Percentiles rank a stretch among this genome's conserved stretches.
phyloP scores from a whole-genome alignment of 2,888 invertebrate genomes.

The Carabus problematicus region DNA sequence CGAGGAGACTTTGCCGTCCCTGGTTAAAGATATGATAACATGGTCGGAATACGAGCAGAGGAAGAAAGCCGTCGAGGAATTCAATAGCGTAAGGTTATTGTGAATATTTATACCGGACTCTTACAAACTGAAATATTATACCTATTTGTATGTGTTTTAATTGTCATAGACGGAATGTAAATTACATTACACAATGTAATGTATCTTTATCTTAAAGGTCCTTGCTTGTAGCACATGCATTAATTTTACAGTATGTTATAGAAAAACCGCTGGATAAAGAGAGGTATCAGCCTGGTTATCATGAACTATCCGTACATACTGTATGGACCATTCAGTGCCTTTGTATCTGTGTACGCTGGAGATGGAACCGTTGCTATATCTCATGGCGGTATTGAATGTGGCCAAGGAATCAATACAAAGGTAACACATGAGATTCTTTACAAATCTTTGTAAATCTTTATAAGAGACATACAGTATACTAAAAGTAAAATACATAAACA shows the following conservation, averaged over 20 bases:
- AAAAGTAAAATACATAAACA: no score
- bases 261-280: constrained; percentile 83
- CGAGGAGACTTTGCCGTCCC: constrained; percentile 9
- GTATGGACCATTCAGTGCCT: constrained; percentile 64
- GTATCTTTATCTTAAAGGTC: no score
- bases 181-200: no score
- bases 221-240: no score
- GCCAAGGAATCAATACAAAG: constrained; percentile 86
- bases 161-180: no score
- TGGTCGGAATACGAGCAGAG: constrained; percentile 62
- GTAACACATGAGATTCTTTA: constrained; percentile 55
- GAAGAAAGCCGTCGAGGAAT: constrained; percentile 61
- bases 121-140: no score
- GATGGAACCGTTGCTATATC: constrained; percentile 76
- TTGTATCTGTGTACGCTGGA: constrained; percentile 72
- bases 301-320: constrained; percentile 70
- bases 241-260: constrained; percentile 49
- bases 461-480: no score
- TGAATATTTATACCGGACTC: no score
- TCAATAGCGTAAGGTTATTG: constrained; percentile 59
- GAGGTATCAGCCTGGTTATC: constrained; percentile 71
- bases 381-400: constrained; percentile 79
- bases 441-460: no score
- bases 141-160: no score
- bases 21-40: constrained; percentile 23